Base-by-base conservation (phyloP, 2,113 vertebrate species). In the Verasper variegatus region DNA sequence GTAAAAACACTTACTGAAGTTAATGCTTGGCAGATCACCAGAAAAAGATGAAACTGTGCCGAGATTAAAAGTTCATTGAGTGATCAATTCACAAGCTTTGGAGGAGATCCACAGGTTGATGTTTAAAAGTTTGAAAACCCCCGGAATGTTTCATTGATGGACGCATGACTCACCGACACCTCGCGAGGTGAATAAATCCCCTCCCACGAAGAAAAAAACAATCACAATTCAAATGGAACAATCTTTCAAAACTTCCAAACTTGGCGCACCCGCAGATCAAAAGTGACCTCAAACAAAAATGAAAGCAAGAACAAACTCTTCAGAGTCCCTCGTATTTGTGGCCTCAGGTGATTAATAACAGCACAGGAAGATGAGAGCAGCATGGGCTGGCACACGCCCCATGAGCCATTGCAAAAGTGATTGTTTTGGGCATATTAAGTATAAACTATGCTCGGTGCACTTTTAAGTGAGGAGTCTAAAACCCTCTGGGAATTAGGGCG, bases 41-140 rank as follows among this genome's bases (percentile, higher is more conserved):
- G 73, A 40, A 59, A 68, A 18, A 65, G 26, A 65, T 64, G 59
- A 76, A 65, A 62, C 71, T 42, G 31, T 47, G 18, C 5, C 2
- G 20, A 63, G 72, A 84, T 77, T 78, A 70, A 83, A 72, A 70
- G 65, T 13, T 61, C 66, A 78, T 81, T 77, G 78, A 76, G 71
- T 68, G 65, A 88, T 86, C 62, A 3, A 62, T 58, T 89, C 78
- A 84, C 68, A 80, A 23, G 58, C 63, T 71, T 68, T 84, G 37
- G 18, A 78, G 66, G 37, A 65, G 56, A 68, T 45, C 47, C 63
- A 66, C 31, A 57, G 37, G 45, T 57, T 52, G 18, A 81, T 61
- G 57, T 78, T 82, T 45, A 67, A 84, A 68, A 55, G 60, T 42
- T 62, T 35, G 11, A 87, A 83, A 77, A 62, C 3, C n/a, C 31